Percentiles rank a stretch among this genome's conserved stretches.
Evolutionary conservation across 2,797 vertebrate genomes (phyloP).

Genomic region (Borostomias antarcticus): DNA sequence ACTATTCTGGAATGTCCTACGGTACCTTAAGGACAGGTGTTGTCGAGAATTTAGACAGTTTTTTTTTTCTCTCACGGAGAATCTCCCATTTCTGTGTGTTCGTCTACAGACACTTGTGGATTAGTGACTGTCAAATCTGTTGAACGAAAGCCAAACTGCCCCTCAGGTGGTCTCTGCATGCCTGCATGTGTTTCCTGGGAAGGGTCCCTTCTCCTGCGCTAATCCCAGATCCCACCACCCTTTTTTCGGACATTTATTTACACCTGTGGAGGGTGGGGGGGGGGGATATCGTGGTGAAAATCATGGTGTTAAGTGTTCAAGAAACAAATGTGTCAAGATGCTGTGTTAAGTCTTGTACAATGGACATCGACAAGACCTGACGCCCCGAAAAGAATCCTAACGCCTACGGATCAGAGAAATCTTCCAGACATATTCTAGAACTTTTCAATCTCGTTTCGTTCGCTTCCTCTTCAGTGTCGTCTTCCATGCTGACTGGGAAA

Average conservation of each 20-base stretch:
- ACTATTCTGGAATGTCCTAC: no score
- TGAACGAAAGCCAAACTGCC: constrained; percentile 71
- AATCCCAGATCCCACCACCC: not conserved
- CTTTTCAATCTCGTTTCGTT: constrained; percentile 50
- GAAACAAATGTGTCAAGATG: no score
- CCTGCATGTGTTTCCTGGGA: constrained; percentile 79
- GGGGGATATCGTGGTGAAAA: no score
- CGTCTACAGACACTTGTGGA: constrained; percentile 74
- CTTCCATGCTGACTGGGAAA: constrained; percentile 77
- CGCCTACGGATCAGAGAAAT: not conserved
- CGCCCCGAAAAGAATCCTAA: not conserved
- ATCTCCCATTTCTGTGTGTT: constrained; percentile 64
- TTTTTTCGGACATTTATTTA: no score
- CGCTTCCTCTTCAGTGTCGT: constrained; percentile 73
- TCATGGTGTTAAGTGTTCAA: no score
- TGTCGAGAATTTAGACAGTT: constrained; percentile 44
- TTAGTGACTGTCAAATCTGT: constrained; percentile 61
- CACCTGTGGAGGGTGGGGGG: no score
- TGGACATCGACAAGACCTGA: not conserved
- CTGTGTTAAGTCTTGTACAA: no score
- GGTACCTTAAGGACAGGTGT: constrained; percentile 30
- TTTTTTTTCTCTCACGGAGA: constrained; percentile 55
- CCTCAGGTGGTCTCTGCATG: constrained; percentile 86
- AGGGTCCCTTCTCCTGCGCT: constrained; percentile 1
- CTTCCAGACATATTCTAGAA: not conserved